phyloP scores from a whole-genome alignment of 2,797 vertebrate genomes.

The Salmo trutta region DNA sequence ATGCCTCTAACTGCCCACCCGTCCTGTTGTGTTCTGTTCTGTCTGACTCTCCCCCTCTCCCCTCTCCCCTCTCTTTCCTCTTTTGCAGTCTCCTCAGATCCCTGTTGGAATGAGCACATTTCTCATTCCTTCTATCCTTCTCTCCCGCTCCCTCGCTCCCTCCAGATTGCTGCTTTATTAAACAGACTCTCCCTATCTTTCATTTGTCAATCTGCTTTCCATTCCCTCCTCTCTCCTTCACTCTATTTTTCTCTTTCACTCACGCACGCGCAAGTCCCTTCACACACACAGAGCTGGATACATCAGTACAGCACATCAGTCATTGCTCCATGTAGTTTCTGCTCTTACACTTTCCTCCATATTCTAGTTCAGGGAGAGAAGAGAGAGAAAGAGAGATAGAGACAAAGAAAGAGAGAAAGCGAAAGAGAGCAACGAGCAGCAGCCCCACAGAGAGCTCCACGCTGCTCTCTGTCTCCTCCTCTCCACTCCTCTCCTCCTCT shows the following conservation, averaged over 20 bases:
- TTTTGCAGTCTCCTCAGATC: constrained; percentile 73
- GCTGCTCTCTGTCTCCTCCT: constrained; percentile 12
- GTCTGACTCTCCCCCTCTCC: constrained; percentile 31
- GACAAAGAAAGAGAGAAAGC: background rate
- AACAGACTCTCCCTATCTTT: constrained; percentile 73
- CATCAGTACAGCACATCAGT: constrained; percentile 43
- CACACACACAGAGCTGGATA: constrained; percentile 1
- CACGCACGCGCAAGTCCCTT: constrained; percentile 30
- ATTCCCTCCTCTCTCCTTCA: constrained; percentile 19
- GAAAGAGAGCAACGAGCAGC: constrained; percentile 6
- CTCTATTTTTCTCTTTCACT: constrained; percentile 1
- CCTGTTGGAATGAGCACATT: constrained; percentile 69
- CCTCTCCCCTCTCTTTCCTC: constrained; percentile 48
- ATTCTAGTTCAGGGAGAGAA: constrained; percentile 19
- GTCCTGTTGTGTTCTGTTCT: constrained; percentile 17
- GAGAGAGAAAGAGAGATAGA: too few species aligned
- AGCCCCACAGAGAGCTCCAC: constrained; percentile 20
- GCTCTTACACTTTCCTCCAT: constrained; percentile 4
- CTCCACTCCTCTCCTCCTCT: constrained; percentile 26
- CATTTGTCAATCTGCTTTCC: constrained; percentile 66
- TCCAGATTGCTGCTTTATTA: constrained; percentile 75
- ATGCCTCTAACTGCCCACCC: constrained; percentile 7
- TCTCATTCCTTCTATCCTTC: constrained; percentile 66
- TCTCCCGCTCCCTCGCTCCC: constrained; percentile 45
- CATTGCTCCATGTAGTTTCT: constrained; percentile 28